phyloP scores from a whole-genome alignment of 2,113 vertebrate genomes.

The Phyllostomus hastatus region DNA sequence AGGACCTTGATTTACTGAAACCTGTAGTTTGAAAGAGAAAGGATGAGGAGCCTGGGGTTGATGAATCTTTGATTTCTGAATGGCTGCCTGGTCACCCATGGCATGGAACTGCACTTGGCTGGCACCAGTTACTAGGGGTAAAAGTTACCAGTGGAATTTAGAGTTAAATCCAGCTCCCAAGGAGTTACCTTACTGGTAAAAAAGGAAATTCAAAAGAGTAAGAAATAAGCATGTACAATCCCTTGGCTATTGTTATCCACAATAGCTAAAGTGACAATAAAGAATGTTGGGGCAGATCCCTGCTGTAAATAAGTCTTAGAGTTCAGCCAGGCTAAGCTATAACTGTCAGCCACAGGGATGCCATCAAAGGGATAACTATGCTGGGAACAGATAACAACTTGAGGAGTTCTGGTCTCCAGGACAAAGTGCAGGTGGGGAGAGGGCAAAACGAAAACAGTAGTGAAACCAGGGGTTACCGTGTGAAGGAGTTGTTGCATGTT shows the following conservation, averaged over 20 bases:
- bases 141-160: background rate
- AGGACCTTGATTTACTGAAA: background rate
- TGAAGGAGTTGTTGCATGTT: background rate
- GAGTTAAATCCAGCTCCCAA: background rate
- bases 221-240: background rate
- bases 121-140: background rate
- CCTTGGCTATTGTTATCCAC: background rate
- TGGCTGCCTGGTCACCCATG: background rate
- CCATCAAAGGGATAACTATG: background rate
- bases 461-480: background rate
- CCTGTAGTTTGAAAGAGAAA: background rate
- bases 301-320: background rate
- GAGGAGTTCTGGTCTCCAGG: background rate
- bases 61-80: background rate
- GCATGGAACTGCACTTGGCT: background rate
- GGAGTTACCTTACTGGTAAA: background rate
- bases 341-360: background rate
- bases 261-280: background rate
- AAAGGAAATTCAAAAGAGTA: background rate
- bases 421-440: background rate
- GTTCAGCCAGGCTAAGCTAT: background rate
- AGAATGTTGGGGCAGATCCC: background rate
- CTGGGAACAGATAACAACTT: background rate
- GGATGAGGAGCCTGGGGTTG: background rate
- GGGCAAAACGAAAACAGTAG: background rate